A percentile compares a stretch with the other conserved stretches of the same genome.
phyloP scores from a whole-genome alignment of 2,113 vertebrate genomes.

The Percina caprodes region DNA sequence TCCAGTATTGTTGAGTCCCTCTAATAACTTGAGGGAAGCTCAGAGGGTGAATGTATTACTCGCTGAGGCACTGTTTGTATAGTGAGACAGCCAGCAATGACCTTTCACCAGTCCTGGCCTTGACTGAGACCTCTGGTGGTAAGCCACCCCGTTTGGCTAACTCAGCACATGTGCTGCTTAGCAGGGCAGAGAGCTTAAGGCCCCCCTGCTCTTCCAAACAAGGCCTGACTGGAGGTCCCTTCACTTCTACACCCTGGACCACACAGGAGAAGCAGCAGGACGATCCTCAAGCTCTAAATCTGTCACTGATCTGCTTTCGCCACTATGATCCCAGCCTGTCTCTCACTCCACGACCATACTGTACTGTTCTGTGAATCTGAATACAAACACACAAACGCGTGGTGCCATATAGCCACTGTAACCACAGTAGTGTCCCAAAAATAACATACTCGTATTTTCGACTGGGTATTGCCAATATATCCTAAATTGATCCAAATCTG shows the following conservation, averaged over 20 bases:
- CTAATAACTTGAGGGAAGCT: slow-evolving; percentile 41
- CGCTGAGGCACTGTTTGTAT: slow-evolving; percentile 68
- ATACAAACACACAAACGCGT: background rate
- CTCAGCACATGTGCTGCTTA: slow-evolving; percentile 85
- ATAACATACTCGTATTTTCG: background rate
- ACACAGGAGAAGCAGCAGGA: slow-evolving; percentile 56
- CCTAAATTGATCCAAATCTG: too few species aligned
- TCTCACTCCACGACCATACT: slow-evolving; percentile 21
- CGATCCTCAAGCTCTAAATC: slow-evolving; percentile 69
- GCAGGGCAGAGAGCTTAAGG: slow-evolving; percentile 81
- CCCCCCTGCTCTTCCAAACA: slow-evolving; percentile 60
- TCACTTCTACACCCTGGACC: slow-evolving; percentile 55
- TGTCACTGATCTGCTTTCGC: slow-evolving; percentile 74
- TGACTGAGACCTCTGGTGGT: slow-evolving; percentile 82
- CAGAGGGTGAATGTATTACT: slow-evolving; percentile 60
- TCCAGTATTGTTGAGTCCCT: slow-evolving; percentile 12
- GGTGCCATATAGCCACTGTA: background rate
- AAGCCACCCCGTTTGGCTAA: slow-evolving; percentile 81
- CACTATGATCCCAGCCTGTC: slow-evolving; percentile 44
- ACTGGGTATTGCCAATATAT: too few species aligned
- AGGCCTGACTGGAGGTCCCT: slow-evolving; percentile 54
- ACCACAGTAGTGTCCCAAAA: background rate
- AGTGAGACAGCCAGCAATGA: slow-evolving; percentile 69
- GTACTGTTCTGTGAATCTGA: slow-evolving; percentile 8
- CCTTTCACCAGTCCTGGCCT: slow-evolving; percentile 84